Conservation (phyloP, 2,888 invertebrate genomes). For the Aspidapion aeneum region DNA sequence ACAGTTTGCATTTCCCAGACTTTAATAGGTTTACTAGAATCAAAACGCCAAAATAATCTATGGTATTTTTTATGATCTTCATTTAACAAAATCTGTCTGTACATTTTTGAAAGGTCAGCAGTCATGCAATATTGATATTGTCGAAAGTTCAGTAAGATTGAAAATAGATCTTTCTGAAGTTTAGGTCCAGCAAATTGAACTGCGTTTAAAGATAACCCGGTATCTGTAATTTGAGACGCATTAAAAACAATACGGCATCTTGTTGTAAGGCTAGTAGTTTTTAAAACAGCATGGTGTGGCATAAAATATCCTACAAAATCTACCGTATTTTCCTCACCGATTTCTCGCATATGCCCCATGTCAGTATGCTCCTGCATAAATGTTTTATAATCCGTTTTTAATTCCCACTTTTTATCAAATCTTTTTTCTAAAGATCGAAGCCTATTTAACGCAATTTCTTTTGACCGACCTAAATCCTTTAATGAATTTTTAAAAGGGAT, state of each 20-base stretch:
- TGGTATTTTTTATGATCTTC: conserved; percentile 5
- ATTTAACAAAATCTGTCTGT: conserved; percentile 4
- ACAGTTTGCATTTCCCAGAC: conserved; percentile 10
- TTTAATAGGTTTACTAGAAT: conserved; percentile 4
- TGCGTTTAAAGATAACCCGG: conserved; percentile 6
- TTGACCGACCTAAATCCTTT: conserved; percentile 15
- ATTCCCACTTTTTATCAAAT: conserved; percentile 12
- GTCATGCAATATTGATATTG: conserved; percentile 8
- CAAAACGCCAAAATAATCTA: conserved; percentile 9
- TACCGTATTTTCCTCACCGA: not conserved
- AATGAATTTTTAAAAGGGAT: conserved; percentile 16
- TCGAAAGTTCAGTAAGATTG: conserved; percentile 5
- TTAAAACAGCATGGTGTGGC: not conserved
- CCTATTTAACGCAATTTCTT: conserved; percentile 15
- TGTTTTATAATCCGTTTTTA: conserved; percentile 17
- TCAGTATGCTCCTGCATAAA: conserved; percentile 21
- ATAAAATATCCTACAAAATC: not conserved
- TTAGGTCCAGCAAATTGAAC: conserved; percentile 7
- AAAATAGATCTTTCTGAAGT: conserved; percentile 6
- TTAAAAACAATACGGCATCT: conserved; percentile 7
- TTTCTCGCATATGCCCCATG: conserved; percentile 20
- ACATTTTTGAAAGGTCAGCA: conserved; percentile 16
- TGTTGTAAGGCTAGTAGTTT: not conserved
- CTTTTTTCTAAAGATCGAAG: conserved; percentile 17
- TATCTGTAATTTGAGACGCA: not conserved